These are phyloP conservation scores for Acropora tenuis DNA, from an alignment of 64 coral and sea anemone genomes.

Conservation along the genomic window DNA sequence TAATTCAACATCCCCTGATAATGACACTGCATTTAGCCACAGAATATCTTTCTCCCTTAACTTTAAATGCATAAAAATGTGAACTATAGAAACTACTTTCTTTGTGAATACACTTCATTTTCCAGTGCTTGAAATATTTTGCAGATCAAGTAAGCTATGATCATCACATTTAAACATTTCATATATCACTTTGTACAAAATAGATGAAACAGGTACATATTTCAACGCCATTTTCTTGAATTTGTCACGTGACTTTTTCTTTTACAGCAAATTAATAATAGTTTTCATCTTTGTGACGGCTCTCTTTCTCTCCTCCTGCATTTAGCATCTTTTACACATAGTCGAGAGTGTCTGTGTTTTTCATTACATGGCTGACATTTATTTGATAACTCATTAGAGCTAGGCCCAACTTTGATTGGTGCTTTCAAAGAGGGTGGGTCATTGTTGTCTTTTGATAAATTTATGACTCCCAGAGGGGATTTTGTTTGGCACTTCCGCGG, in stretches of 20 bases:
- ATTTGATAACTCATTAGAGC: slow-evolving; percentile 55
- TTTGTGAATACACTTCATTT: slow-evolving; percentile 71
- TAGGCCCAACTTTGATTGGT: slow-evolving; percentile 51
- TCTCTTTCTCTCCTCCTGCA: slow-evolving; percentile 51
- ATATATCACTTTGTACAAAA: neutral
- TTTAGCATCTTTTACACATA: slow-evolving; percentile 22
- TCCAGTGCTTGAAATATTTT: slow-evolving; percentile 76
- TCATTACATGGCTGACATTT: slow-evolving; percentile 41
- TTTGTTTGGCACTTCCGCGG: slow-evolving; percentile 64
- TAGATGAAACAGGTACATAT: slow-evolving; percentile 67
- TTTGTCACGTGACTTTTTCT: slow-evolving; percentile 70
- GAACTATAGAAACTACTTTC: slow-evolving; percentile 61
- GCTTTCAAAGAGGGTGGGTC: slow-evolving; percentile 54
- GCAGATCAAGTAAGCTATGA: neutral
- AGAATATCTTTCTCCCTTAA: too few relatives aligned
- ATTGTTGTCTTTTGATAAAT: slow-evolving; percentile 56
- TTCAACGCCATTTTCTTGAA: slow-evolving; percentile 60
- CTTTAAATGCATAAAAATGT: slow-evolving; percentile 20
- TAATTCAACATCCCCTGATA: slow-evolving; percentile 49
- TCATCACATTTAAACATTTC: too few relatives aligned
- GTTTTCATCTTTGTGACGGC: slow-evolving; percentile 30
- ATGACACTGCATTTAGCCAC: neutral
- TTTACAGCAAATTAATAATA: slow-evolving; percentile 62
- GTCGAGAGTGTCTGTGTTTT: slow-evolving; percentile 64
- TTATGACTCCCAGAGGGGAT: slow-evolving; percentile 53